Percentiles rank a stretch among this genome's conserved stretches.
Evolutionary conservation across 2,113 vertebrate genomes (phyloP).

Genomic region (Crotalus helleri): DNA sequence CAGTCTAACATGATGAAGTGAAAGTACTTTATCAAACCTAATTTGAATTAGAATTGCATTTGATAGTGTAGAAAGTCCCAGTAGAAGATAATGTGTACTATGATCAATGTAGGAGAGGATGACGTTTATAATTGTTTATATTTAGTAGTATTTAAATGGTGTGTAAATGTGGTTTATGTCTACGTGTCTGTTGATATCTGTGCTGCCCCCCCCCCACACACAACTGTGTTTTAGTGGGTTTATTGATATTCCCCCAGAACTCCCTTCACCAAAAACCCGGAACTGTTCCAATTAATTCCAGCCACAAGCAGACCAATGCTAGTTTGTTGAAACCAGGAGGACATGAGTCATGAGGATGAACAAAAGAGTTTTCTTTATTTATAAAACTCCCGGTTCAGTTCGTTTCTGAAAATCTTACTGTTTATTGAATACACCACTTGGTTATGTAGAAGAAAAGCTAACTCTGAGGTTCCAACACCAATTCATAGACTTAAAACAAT

Average conservation of each 20-base stretch:
- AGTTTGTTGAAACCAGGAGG: not conserved
- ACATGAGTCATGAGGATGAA: not conserved
- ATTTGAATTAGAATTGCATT: not conserved
- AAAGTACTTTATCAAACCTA: not conserved
- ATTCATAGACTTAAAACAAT: too few species aligned
- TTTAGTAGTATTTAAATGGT: not conserved
- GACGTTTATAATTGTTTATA: not conserved
- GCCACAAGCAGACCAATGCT: too few species aligned
- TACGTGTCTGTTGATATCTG: not conserved
- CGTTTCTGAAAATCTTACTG: too few species aligned
- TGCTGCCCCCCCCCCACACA: too few species aligned
- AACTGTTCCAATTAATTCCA: too few species aligned
- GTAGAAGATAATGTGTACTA: not conserved
- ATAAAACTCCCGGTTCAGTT: not conserved
- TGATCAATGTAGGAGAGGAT: not conserved
- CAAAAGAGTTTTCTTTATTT: not conserved
- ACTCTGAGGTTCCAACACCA: too few species aligned
- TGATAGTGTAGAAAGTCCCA: not conserved
- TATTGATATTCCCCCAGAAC: too few species aligned
- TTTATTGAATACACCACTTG: too few species aligned
- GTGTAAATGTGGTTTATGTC: not conserved
- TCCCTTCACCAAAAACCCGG: too few species aligned
- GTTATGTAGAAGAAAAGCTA: too few species aligned
- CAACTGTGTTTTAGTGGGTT: too few species aligned
- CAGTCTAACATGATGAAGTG: slow-evolving; percentile 8